Percentiles rank a stretch among this genome's conserved stretches.
Evolutionary conservation across 2,113 vertebrate species (phyloP).

Genomic region (Pituophis catenifer): DNA sequence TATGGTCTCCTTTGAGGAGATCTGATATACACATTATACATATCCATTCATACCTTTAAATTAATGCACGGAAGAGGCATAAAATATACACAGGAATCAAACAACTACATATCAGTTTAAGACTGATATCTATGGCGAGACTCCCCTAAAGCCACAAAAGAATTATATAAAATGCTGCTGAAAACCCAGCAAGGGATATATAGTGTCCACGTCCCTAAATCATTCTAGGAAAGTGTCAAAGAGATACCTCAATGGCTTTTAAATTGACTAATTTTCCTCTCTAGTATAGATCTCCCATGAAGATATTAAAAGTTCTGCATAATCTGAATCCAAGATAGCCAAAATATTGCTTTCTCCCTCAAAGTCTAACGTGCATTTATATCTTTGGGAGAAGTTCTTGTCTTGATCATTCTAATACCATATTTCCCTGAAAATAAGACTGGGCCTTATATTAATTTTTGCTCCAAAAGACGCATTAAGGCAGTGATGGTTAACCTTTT

Average conservation of each 20-base stretch:
- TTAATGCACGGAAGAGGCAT: neutral
- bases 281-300: neutral
- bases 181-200: neutral
- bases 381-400: neutral
- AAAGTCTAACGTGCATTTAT: neutral
- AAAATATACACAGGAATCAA: neutral
- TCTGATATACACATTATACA: neutral
- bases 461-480: too few relatives aligned
- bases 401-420: neutral
- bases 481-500: too few relatives aligned
- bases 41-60: neutral
- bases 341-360: neutral
- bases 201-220: neutral
- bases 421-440: too few relatives aligned
- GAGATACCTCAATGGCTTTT: neutral
- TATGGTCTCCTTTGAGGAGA: neutral
- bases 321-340: neutral
- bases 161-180: neutral
- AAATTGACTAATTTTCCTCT: neutral
- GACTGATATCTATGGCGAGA: neutral
- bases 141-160: neutral
- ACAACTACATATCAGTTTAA: neutral
- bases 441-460: too few relatives aligned
- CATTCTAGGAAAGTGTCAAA: neutral
- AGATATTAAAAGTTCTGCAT: neutral